Evolutionary conservation across 2,888 invertebrate species (phyloP), one percentile per base, ranked within the genome.

Genomic region (Aspidiotus destructor): DNA sequence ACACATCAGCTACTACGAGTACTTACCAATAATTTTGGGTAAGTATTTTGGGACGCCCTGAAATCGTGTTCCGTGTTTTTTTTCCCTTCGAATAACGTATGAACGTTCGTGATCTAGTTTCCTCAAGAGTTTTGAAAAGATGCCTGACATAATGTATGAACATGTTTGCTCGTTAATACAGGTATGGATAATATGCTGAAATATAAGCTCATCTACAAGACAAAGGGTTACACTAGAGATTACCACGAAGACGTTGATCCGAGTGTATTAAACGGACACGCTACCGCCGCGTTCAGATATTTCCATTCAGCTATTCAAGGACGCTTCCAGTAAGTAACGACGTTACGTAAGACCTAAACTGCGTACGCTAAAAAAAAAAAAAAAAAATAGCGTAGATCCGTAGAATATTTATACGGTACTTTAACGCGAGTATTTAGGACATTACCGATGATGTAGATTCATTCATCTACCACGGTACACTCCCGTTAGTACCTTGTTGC

Each of bases 1-100:
- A 78, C 86, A 89, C 70, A 85, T 92, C 63, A 80, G 85, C 7
- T 92, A 89, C 76, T 86, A 86, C 74, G 92, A 92, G 76, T 92
- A 86, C 83, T 78, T 92, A 54, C 90, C 91, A 0, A 79, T 85
- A 55, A 78, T 92, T 42, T 77, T 92, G 71, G 90, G 89, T 85
- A 75, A 77, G 77, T 72, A 11, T 17, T 11, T 28, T 28, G 28
- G 28, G 28, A 28, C 28, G 28, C 28, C 28, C 28, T 28, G 28
- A 28, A 5, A 28, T 28, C 28, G 28, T 28, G 28, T 28, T 28
- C 28, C 28, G 28, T 28, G 28, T 28, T 28, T 28, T 28, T 28
- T 28, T 28, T 28, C 5, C 28, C 28, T 28, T 28, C 28, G 28
- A 28, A 28, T 28, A 28, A 28, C 28, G 28, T 28, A 28, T 28